Percentiles rank a stretch among this genome's conserved stretches.
phyloP scores from a whole-genome alignment of 2,797 vertebrate genomes.

The Leptatherina wallacei region DNA sequence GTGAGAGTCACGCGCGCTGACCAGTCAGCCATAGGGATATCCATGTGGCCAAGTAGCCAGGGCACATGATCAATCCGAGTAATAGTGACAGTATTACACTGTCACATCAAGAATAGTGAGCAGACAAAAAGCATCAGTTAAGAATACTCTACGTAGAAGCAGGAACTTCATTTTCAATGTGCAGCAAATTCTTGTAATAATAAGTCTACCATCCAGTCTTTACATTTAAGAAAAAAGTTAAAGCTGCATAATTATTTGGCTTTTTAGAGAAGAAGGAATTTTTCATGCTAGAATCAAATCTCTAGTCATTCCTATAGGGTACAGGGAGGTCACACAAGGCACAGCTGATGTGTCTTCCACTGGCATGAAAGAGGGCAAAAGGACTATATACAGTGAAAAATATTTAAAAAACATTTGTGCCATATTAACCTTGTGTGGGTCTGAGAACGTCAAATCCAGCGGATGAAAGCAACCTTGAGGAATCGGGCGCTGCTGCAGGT shows the following conservation, averaged over 20 bases:
- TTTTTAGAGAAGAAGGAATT: not conserved
- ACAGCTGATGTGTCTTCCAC: conserved; percentile 2
- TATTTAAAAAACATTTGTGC: not conserved
- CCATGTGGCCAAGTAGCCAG: no score
- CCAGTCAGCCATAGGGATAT: no score
- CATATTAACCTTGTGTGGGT: not conserved
- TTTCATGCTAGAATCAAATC: conserved; percentile 18
- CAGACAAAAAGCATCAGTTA: conserved; percentile 35
- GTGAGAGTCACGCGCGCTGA: no score
- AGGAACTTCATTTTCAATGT: conserved; percentile 24
- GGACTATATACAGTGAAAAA: not conserved
- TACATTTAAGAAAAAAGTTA: conserved; percentile 7
- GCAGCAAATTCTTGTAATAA: conserved; percentile 9
- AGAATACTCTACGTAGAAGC: conserved; percentile 36
- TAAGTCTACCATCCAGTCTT: not conserved
- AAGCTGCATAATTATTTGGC: conserved; percentile 12
- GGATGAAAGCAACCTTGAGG: not conserved
- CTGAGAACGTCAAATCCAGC: not conserved
- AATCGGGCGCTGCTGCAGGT: conserved; percentile 26
- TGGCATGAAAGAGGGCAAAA: not conserved
- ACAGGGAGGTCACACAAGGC: conserved; percentile 21
- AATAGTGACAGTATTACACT: no score
- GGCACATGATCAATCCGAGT: no score
- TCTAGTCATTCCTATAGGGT: conserved; percentile 5
- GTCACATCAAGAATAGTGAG: conserved; percentile 34